phyloP scores from a whole-genome alignment of 2,888 invertebrate species.

The Spisula solida region DNA sequence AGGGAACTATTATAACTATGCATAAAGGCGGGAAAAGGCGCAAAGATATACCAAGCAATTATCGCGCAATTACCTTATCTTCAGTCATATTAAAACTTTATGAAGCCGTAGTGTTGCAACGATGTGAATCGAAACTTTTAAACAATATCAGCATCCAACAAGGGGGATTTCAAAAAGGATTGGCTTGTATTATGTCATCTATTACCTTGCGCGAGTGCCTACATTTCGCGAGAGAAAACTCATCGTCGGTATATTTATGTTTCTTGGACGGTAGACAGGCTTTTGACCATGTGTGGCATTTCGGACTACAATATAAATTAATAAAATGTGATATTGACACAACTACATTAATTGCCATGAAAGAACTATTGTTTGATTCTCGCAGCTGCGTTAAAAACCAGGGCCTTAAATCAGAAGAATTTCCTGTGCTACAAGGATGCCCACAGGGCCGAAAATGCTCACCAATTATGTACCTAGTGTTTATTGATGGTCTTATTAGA shows the following conservation, averaged over 20 bases:
- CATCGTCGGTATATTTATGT: background rate
- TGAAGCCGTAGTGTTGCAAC: background rate
- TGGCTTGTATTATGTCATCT: too few species aligned
- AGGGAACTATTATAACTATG: background rate
- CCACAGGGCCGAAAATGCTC: background rate
- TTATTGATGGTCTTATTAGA: background rate
- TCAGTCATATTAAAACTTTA: background rate
- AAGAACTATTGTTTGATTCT: background rate
- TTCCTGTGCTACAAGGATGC: background rate
- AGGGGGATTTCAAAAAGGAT: too few species aligned
- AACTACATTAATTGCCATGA: background rate
- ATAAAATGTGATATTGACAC: background rate
- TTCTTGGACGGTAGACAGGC: background rate
- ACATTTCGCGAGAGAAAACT: too few species aligned
- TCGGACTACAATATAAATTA: background rate
- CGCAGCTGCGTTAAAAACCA: background rate
- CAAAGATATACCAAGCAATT: background rate
- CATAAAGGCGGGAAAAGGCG: background rate
- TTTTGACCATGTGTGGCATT: background rate
- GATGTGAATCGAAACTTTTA: background rate
- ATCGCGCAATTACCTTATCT: background rate
- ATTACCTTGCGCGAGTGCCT: too few species aligned
- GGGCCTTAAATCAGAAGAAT: background rate
- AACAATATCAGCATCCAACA: too few species aligned
- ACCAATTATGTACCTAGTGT: background rate